Conservation (phyloP, 2,888 invertebrate genomes). For the Nomada lathburiana region DNA sequence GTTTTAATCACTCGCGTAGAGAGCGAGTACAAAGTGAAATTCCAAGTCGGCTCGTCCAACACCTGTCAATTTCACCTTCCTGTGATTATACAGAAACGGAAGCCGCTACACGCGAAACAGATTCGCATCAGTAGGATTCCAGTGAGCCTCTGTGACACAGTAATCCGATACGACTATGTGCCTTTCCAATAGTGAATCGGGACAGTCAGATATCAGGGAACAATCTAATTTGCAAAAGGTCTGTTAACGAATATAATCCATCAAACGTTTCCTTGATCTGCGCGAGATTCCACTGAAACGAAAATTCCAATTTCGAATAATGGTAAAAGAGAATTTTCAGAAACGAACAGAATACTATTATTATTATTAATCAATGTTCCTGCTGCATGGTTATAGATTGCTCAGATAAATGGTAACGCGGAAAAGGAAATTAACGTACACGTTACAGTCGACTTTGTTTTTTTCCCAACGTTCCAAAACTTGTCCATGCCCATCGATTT, state of each 20-base stretch:
- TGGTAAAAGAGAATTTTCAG: too few species aligned
- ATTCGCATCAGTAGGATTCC: constrained; percentile 37
- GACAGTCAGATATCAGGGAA: constrained; percentile 8
- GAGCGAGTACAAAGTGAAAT: neutral
- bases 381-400: too few species aligned
- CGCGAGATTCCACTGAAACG: neutral
- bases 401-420: too few species aligned
- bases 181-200: constrained; percentile 34
- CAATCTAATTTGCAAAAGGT: constrained; percentile 38
- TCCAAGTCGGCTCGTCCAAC: constrained; percentile 2
- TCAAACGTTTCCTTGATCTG: neutral
- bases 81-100: constrained; percentile 21
- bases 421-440: too few species aligned
- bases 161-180: constrained; percentile 46
- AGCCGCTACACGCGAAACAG: constrained; percentile 28
- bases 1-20: too few species aligned
- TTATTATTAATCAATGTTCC: too few species aligned
- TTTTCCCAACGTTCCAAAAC: too few species aligned
- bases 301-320: neutral
- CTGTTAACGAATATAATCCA: constrained; percentile 11
- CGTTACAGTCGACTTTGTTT: too few species aligned
- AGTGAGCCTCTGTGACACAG: constrained; percentile 35
- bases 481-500: too few species aligned
- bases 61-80: constrained; percentile 15
- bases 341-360: too few species aligned